Percentiles rank a stretch among this genome's conserved stretches.
Evolutionary conservation across 2,888 invertebrate genomes (phyloP).

Genomic region (Beris chalybata): DNA sequence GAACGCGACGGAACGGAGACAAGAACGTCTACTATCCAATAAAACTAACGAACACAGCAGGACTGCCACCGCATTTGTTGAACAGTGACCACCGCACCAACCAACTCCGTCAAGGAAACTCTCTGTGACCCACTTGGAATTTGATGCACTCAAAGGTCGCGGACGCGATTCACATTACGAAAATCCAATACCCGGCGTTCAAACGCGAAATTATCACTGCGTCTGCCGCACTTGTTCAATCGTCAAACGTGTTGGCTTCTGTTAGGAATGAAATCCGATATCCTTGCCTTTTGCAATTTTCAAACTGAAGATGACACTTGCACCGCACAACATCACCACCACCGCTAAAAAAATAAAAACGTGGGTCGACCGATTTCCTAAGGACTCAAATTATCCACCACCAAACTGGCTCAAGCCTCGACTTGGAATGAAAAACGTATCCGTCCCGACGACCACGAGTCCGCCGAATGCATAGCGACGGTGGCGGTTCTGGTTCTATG

Average conservation of each 20-base stretch:
- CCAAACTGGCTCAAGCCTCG: slow-evolving; percentile 24
- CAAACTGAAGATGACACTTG: neutral
- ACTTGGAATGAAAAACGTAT: slow-evolving; percentile 20
- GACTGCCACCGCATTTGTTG: no score
- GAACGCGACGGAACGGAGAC: no score
- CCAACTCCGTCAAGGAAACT: neutral
- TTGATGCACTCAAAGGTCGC: slow-evolving; percentile 10
- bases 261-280: no score
- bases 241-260: no score
- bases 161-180: neutral
- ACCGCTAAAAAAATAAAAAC: slow-evolving; percentile 6
- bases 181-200: no score
- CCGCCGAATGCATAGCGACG: neutral
- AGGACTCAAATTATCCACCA: slow-evolving; percentile 10
- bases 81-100: neutral
- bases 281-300: no score
- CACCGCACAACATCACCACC: neutral
- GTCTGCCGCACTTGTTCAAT: no score
- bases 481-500: neutral
- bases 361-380: slow-evolving; percentile 13
- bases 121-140: slow-evolving; percentile 3
- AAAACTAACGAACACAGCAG: no score
- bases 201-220: no score
- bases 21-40: no score
- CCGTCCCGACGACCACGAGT: neutral